These are phyloP conservation scores for Rhimphoctona megacephalus DNA, from an alignment of 2,888 invertebrate genomes.

Conservation along the genomic window DNA sequence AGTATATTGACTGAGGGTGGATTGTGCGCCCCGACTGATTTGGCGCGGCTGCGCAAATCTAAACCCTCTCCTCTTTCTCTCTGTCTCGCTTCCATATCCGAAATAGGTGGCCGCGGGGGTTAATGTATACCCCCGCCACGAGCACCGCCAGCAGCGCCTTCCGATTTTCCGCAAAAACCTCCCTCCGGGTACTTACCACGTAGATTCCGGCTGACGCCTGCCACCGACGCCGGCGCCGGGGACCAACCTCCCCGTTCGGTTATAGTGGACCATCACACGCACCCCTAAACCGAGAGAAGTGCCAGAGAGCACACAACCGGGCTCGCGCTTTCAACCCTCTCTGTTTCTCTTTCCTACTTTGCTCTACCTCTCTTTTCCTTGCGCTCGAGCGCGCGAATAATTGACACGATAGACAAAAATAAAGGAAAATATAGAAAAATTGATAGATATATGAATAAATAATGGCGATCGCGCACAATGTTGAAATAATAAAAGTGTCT, in stretches of 20 bases:
- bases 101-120: constrained; percentile 25
- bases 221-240: constrained; percentile 77
- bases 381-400: constrained; percentile 37
- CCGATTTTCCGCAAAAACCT: constrained; percentile 56
- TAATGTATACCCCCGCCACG: constrained; percentile 51
- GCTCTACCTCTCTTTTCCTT: constrained; percentile 44
- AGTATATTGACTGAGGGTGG: constrained; percentile 83
- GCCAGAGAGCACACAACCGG: constrained; percentile 65
- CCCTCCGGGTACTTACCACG: constrained; percentile 74
- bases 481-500: not conserved
- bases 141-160: constrained; percentile 53
- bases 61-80: constrained; percentile 40
- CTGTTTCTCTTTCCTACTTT: constrained; percentile 51
- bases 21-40: constrained; percentile 84
- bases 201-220: constrained; percentile 77
- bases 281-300: constrained; percentile 42
- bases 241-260: constrained; percentile 33
- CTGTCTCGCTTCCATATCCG: constrained; percentile 44
- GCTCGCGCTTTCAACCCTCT: constrained; percentile 67
- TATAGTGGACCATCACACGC: constrained; percentile 52
- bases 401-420: constrained; percentile 4
- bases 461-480: not conserved
- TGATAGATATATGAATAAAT: not conserved
- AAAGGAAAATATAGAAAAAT: not conserved
- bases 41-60: constrained; percentile 86